phyloP scores from a whole-genome alignment of 1,140 invertebrate genomes.

The Bathynomus jamesi region DNA sequence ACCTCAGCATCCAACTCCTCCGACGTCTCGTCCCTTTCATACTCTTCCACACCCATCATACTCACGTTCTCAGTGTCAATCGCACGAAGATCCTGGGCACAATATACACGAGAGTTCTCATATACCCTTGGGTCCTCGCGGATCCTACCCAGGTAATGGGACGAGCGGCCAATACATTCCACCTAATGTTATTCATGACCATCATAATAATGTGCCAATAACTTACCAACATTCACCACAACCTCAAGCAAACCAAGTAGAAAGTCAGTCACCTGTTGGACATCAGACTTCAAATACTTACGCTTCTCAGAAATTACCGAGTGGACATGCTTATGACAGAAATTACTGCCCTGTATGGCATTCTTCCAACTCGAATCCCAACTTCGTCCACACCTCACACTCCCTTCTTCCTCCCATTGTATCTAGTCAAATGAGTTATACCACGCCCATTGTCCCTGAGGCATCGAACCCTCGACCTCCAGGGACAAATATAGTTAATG shows the following conservation, averaged over 20 bases:
- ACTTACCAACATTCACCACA: neutral
- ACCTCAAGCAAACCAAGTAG: neutral
- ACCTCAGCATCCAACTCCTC: slow-evolving; percentile 11
- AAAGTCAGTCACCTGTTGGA: neutral
- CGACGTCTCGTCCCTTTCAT: slow-evolving; percentile 21
- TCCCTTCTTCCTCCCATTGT: neutral
- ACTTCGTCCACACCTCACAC: neutral
- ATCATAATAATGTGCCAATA: neutral
- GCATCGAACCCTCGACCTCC: slow-evolving; percentile 15
- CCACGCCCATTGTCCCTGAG: slow-evolving; percentile 35
- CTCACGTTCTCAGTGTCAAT: slow-evolving; percentile 20
- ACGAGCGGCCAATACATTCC: neutral
- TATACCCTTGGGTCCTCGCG: slow-evolving; percentile 18
- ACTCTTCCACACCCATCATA: slow-evolving; percentile 20
- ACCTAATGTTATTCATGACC: neutral
- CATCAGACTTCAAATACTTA: neutral
- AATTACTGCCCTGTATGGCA: neutral
- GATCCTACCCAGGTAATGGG: slow-evolving; percentile 29
- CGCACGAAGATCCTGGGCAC: slow-evolving; percentile 18
- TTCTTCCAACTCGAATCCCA: neutral
- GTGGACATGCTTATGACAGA: neutral
- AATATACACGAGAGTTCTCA: slow-evolving; percentile 16
- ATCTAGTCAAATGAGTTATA: slow-evolving; percentile 35
- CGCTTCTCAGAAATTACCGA: neutral
- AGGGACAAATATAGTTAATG: slow-evolving; percentile 23